Conservation (phyloP, 2,888 invertebrate genomes). For the Falcaria lacertinaria region DNA sequence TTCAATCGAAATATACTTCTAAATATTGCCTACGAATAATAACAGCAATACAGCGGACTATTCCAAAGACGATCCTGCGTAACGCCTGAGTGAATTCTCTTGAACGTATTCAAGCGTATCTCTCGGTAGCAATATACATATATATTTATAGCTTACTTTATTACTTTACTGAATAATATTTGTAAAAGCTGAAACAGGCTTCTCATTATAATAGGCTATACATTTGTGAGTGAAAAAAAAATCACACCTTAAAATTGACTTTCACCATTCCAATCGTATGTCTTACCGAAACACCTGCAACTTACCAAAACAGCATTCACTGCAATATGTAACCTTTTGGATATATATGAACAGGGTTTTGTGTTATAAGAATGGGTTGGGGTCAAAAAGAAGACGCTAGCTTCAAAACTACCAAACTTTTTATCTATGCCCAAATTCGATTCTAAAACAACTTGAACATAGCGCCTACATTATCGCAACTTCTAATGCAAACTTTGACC, state of each 20-base stretch:
- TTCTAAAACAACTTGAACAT: constrained; percentile 70
- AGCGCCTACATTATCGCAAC: constrained; percentile 75
- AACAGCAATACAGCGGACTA: constrained; percentile 28
- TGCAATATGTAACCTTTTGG: constrained; percentile 39
- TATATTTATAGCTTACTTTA: constrained; percentile 25
- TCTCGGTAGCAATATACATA: constrained; percentile 28
- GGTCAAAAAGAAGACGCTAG: constrained; percentile 69
- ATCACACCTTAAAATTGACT: not conserved
- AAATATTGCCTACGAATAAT: constrained; percentile 13
- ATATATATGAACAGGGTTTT: constrained; percentile 47
- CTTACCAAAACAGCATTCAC: constrained; percentile 46
- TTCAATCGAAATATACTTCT: constrained; percentile 16
- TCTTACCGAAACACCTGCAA: constrained; percentile 35
- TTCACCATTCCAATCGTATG: constrained; percentile 10
- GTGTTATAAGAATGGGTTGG: constrained; percentile 57
- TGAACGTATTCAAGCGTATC: constrained; percentile 33
- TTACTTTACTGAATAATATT: constrained; percentile 15
- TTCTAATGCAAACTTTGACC: constrained; percentile 75
- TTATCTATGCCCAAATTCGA: constrained; percentile 69
- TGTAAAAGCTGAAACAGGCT: constrained; percentile 1
- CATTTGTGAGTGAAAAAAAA: no score
- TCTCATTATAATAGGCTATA: no score
- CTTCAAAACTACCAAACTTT: constrained; percentile 71
- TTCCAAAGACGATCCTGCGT: constrained; percentile 25
- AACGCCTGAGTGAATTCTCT: constrained; percentile 31